phyloP scores from a whole-genome alignment of 2,113 vertebrate genomes.

The Hypanus sabinus region DNA sequence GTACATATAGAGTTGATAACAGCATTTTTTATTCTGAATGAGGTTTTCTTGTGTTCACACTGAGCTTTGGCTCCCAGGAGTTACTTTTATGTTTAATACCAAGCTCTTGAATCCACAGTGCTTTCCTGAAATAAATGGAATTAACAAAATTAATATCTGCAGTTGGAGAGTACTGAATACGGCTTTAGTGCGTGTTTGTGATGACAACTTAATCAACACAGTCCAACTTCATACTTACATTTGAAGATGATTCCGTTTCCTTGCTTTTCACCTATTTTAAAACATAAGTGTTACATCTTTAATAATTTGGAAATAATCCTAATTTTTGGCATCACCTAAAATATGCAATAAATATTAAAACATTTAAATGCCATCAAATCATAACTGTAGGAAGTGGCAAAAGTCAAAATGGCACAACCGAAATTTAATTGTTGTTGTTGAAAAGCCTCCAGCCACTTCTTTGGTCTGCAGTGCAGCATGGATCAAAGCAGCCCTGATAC shows the following conservation, averaged over 20 bases:
- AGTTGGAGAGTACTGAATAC: not conserved
- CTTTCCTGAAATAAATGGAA: not conserved
- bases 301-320: too few species aligned
- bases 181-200: not conserved
- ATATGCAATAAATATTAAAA: too few species aligned
- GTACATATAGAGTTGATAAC: not conserved
- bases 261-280: not conserved
- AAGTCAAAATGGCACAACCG: too few species aligned
- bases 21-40: not conserved
- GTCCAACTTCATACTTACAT: not conserved
- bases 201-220: not conserved
- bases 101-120: not conserved
- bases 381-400: too few species aligned
- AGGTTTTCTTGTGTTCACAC: not conserved
- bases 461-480: too few species aligned
- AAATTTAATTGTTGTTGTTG: too few species aligned
- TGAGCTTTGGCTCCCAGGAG: not conserved
- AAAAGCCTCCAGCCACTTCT: too few species aligned
- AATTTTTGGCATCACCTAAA: not conserved
- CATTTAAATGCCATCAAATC: not conserved
- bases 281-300: not conserved
- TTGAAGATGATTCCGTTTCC: not conserved
- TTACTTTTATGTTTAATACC: not conserved
- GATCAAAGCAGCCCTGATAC: too few species aligned
- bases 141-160: not conserved